Conservation (phyloP, 1,140 invertebrate species). For the Hyles euphorbiae region DNA sequence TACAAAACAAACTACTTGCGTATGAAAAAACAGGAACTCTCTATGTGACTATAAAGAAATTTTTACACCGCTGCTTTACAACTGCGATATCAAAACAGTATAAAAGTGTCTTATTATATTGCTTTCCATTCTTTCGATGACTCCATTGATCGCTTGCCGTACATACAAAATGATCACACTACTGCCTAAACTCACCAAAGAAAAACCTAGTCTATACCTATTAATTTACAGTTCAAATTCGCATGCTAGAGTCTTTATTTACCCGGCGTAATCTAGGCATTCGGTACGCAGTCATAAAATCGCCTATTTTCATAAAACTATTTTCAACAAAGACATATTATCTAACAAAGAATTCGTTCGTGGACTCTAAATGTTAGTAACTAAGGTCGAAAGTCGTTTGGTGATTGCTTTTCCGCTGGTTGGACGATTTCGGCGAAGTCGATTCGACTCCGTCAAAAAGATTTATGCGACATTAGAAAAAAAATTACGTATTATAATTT, state of each 20-base stretch:
- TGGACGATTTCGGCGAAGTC: no score
- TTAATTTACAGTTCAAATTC: neutral
- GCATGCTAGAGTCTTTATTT: neutral
- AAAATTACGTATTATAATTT: neutral
- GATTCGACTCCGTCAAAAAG: constrained; percentile 5
- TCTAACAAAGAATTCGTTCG: neutral
- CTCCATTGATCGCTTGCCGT: constrained; percentile 8
- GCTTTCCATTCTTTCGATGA: constrained; percentile 7
- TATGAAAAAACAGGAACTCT: neutral
- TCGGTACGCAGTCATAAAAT: constrained; percentile 14
- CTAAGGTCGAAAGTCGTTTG: constrained; percentile 5
- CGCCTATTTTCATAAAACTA: constrained; percentile 18
- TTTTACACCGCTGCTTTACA: constrained; percentile 1
- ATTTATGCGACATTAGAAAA: constrained; percentile 4
- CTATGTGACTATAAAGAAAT: constrained; percentile 1
- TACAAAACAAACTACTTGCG: neutral
- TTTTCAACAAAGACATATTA: constrained; percentile 7
- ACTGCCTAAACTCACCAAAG: neutral
- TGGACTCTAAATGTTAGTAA: neutral
- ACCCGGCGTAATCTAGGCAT: constrained; percentile 9
- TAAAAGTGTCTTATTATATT: constrained; percentile 10
- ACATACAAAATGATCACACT: constrained; percentile 3
- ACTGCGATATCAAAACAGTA: constrained; percentile 9
- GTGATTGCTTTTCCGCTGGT: neutral
- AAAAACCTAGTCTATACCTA: neutral